Evolutionary conservation across 2,113 vertebrate species (phyloP), one percentile per base, ranked within the genome.

Genomic region (Notarius lentiginosus): DNA sequence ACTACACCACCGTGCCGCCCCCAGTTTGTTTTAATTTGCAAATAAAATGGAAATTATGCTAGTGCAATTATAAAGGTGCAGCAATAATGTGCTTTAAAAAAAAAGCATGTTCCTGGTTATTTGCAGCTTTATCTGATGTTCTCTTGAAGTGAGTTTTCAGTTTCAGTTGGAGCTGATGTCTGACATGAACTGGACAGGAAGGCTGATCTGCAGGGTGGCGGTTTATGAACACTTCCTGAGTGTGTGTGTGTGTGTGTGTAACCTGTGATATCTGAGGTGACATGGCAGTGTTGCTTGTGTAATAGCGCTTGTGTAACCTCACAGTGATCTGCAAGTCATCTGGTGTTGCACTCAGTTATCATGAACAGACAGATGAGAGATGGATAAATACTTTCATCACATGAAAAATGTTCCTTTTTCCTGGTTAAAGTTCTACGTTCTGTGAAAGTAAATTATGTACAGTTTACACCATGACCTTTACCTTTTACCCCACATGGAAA

Each of bases 121-220:
- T 3, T 41, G 17, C 7, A 73, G 8, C 68, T 72, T 72, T 17
- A 47, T 41, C 34, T 34, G 15, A 53, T 10, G 51, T 11, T 53
- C 12, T 53, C 12, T 27, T 27, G 51, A 5, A 3, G 9, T 51
- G 20, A 18, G 7, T 72, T 20, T 73, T 49, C 49, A 5, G 6
- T 27, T 53, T 51, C 73, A 76, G 73, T 76, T 76, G 47, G 14
- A 51, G 5, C 10, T 51, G 73, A 76, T 10, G 14, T 49, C 10
- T 51, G 73, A 76, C 20, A n/a, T 49, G 20, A 49, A 24, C 73
- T 77, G 75, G 24, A 77, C 75, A 77, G 75, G 49, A 77, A 77
- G 75, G 41, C 24, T 1, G 22, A 24, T 6, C 41, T 72, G 68
- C 30, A 41, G 34, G 34, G 34, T 41, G 68, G 34, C 2, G 17